Evolutionary conservation across 2,797 vertebrate genomes (phyloP).

Genomic region (Tragelaphus eurycerus): DNA sequence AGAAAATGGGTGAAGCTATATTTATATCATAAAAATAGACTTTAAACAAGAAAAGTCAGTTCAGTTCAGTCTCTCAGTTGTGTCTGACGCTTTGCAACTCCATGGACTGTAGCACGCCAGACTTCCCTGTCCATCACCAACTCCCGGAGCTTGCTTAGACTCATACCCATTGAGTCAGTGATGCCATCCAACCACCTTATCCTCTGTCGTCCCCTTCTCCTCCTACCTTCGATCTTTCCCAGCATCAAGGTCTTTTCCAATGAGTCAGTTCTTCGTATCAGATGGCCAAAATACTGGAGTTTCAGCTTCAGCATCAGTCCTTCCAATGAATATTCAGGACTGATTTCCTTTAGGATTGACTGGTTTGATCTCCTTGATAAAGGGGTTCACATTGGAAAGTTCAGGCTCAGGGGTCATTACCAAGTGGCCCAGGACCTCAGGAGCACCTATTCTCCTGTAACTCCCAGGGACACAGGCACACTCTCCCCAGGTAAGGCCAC

Average conservation of each 20-base stretch:
- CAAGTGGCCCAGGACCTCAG: background rate
- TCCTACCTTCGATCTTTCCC: background rate
- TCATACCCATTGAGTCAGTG: background rate
- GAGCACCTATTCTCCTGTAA: background rate
- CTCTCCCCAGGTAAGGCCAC: background rate
- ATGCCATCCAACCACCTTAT: background rate
- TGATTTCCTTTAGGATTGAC: background rate
- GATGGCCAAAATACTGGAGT: background rate
- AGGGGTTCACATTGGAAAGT: background rate
- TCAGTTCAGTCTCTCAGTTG: background rate
- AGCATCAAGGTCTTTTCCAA: rapidly evolving
- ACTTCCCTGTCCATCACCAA: background rate
- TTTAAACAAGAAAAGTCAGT: background rate
- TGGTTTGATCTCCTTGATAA: background rate
- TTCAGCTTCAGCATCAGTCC: background rate
- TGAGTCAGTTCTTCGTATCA: background rate
- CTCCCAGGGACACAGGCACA: background rate
- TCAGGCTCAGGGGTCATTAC: background rate
- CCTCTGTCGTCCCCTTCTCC: background rate
- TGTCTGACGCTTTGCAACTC: background rate
- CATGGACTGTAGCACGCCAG: background rate
- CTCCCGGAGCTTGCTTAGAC: rapidly evolving
- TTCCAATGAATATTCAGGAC: background rate
- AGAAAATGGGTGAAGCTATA: background rate
- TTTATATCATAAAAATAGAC: background rate